Evolutionary conservation across 2,797 vertebrate genomes (phyloP), one percentile per base, ranked within the genome.

Genomic region (Todus mexicanus): DNA sequence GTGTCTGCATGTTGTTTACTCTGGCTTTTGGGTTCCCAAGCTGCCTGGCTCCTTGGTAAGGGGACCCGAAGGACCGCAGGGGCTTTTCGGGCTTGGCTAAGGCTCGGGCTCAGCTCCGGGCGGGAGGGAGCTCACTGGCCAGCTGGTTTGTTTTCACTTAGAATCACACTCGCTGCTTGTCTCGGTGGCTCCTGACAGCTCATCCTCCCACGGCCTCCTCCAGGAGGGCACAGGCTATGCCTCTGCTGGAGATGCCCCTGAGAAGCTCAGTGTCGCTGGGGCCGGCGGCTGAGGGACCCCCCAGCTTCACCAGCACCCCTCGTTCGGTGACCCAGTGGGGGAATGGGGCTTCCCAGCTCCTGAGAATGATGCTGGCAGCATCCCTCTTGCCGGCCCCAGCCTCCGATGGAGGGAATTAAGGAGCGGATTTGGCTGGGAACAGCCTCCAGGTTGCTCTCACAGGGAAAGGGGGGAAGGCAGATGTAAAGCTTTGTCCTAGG

Each of bases 401-500:
- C 54, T 78, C 81, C 3, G 14, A 70, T 37, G 76, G 70, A 92
- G 84, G 78, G 87, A 94, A 95, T 91, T 94, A 89, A 79, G 74
- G 84, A 78, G 59, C 3, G 26, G 93, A 92, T 94, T 87, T 93
- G 92, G 78, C 93, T 93, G 94, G 93, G 89, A 95, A 93, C 93
- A 76, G 89, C 91, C 94, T 89, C 73, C 95, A 84, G 87, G 91
- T 96, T 73, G 65, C 79, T 93, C 84, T 90, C 84, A 10, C 81
- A 87, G 70, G 56, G 89, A 51, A 91, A 82, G 10, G 35, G 63
- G 86, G 83, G 43, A 71, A 92, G 73, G 84, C 87, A 93, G 89
- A 94, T 70, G 73, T 20, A 18, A 84, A 59, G 86, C 61, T 87
- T 33, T 77, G 84, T 85, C 84, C 75, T 3, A 33, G 89, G 48